These are phyloP conservation scores for Vireo griseus DNA, from an alignment of 2,797 vertebrate genomes.

Conservation along the genomic window DNA sequence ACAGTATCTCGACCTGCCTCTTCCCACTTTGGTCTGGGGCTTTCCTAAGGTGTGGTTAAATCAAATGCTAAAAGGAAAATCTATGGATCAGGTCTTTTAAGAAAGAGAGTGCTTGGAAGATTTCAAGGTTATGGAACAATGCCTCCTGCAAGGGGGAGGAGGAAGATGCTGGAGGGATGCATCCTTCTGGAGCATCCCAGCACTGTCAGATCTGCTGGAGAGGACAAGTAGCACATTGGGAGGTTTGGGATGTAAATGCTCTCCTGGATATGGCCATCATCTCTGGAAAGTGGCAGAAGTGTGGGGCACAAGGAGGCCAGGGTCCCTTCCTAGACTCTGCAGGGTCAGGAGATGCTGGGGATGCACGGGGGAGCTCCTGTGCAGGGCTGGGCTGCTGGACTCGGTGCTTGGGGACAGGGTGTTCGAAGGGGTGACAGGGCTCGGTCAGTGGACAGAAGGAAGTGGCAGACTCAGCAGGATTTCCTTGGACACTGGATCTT, in stretches of 20 bases:
- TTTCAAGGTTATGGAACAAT: neutral
- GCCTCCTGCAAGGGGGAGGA: neutral
- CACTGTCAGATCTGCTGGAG: neutral
- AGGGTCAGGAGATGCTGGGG: neutral
- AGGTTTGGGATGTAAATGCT: neutral
- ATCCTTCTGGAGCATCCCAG: neutral
- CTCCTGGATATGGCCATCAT: neutral
- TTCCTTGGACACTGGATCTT: accelerated
- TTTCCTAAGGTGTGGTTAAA: neutral
- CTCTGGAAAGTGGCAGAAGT: neutral
- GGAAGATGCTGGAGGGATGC: neutral
- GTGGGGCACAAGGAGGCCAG: accelerated
- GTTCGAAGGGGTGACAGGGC: accelerated
- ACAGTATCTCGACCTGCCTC: neutral
- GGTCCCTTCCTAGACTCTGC: accelerated
- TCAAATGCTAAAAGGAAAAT: neutral
- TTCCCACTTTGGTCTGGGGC: accelerated
- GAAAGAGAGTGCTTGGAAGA: neutral
- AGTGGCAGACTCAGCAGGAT: neutral
- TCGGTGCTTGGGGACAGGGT: accelerated
- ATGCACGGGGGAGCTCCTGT: accelerated
- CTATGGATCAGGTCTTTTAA: neutral
- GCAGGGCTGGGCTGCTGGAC: accelerated
- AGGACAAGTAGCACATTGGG: neutral
- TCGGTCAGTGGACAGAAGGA: accelerated